Evolutionary conservation across 2,113 vertebrate genomes (phyloP).

Genomic region (Mastomys coucha): DNA sequence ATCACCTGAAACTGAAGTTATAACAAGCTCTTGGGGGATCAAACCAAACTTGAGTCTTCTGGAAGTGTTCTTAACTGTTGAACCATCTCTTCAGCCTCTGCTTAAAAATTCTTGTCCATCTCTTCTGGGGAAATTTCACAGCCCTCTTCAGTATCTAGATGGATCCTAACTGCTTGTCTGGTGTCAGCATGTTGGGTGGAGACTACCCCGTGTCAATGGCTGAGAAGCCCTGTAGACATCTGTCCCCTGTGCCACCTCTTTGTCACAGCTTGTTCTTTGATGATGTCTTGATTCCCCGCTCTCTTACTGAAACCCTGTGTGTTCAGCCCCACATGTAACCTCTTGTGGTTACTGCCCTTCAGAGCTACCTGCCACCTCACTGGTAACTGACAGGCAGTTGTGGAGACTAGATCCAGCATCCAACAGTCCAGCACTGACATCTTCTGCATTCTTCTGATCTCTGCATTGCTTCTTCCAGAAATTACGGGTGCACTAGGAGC

Average conservation of each 20-base stretch:
- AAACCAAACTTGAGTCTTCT: too few species aligned
- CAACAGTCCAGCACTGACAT: rapidly evolving
- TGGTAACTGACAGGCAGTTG: not conserved
- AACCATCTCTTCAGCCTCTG: not conserved
- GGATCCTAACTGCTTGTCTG: not conserved
- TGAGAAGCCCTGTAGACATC: rapidly evolving
- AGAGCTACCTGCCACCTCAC: rapidly evolving
- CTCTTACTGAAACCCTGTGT: too few species aligned
- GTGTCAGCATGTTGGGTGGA: not conserved
- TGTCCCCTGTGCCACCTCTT: not conserved
- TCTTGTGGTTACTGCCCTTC: rapidly evolving
- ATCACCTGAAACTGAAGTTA: not conserved
- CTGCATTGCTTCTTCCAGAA: not conserved
- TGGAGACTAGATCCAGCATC: rapidly evolving
- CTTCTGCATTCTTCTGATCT: too few species aligned
- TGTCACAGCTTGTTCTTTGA: not conserved
- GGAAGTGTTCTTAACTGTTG: not conserved
- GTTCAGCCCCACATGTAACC: not conserved
- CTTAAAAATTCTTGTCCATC: not conserved
- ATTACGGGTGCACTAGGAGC: rapidly evolving
- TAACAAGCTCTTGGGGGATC: not conserved
- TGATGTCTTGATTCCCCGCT: rapidly evolving
- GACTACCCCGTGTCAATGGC: rapidly evolving
- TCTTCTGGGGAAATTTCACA: too few species aligned
- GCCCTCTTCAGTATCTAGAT: not conserved